Base-by-base conservation (phyloP, 2,797 vertebrate species). In the Sebastes cheni region DNA sequence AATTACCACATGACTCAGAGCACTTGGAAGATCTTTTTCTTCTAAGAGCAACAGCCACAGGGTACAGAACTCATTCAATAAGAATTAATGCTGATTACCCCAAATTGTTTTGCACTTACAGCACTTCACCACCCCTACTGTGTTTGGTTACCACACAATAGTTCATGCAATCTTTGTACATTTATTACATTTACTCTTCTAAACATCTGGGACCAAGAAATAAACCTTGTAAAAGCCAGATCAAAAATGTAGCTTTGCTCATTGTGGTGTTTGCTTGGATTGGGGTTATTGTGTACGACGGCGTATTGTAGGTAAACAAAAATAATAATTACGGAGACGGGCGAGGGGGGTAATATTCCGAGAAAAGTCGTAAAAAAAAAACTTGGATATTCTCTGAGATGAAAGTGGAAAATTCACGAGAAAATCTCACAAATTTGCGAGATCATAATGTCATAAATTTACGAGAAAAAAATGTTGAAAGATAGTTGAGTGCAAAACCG, bases 21-120 rank as follows among this genome's bases (percentile, higher is more conserved):
- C n/a, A 13, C 73, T 69, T 67, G 55, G 42, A 32, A 75, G 66
- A 73, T 20, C 20, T 5, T 34, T 72, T 80, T 54, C 8, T 52
- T n/a, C 46, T 27, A 6, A 12, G 42, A 72, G 32, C 14, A 70
- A 62, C 50, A 67, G 58, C 50, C 16, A 61, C 27, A 62, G 23
- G 67, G 34, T 32, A 52, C 46, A 62, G n/a, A 69, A 69, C 18
- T 56, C 27, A 32, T 67, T 74, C 14, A 65, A 20, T 25, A 68
- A 58, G 13, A 72, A 61, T 2, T 2, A 9, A 69, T 69, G 72
- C 54, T 70, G 18, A 80, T 67, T 50, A 58, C 46, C n/a, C 46
- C 12, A 65, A 67, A 79, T 62, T 36, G 20, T 59, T 81, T 82
- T 66, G 16, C 25, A 42, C 62, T 50, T 61, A 20, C 14, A 36